Conservation (phyloP, 2,797 vertebrate species). For the Bucorvus abyssinicus region DNA sequence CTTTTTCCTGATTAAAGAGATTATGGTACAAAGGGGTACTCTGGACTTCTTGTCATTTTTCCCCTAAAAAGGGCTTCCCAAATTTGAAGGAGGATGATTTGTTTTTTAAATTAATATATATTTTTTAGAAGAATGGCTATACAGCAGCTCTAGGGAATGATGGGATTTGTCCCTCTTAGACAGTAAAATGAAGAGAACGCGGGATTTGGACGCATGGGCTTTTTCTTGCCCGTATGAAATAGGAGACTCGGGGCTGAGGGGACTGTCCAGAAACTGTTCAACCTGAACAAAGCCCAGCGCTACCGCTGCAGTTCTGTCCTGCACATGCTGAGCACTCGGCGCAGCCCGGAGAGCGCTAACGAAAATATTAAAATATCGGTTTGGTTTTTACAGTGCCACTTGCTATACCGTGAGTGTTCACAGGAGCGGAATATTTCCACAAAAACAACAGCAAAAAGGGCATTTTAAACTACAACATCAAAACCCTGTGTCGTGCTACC, state of each 20-base stretch:
- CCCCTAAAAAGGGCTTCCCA: not conserved
- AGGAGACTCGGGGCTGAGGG: not conserved
- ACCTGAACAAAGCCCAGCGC: not conserved
- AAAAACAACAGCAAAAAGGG: not conserved
- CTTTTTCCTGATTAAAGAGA: not conserved
- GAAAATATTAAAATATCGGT: not conserved
- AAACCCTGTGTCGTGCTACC: not conserved
- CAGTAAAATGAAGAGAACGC: constrained; percentile 1
- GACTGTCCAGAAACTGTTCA: not conserved
- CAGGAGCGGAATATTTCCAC: not conserved
- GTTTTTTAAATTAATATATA: too few species aligned
- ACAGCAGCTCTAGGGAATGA: not conserved
- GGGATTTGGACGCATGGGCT: not conserved
- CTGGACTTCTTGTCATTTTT: not conserved
- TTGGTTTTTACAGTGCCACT: not conserved
- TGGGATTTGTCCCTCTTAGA: constrained; percentile 3
- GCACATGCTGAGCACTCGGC: not conserved
- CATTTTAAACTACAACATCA: not conserved
- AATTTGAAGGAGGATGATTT: not conserved
- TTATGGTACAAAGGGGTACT: not conserved
- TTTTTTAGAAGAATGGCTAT: not conserved
- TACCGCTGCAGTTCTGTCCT: not conserved
- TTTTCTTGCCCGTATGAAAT: not conserved
- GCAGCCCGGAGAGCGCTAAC: not conserved
- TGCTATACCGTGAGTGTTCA: not conserved